Conservation (phyloP, 2,113 vertebrate genomes). For the Ondatra zibethicus region DNA sequence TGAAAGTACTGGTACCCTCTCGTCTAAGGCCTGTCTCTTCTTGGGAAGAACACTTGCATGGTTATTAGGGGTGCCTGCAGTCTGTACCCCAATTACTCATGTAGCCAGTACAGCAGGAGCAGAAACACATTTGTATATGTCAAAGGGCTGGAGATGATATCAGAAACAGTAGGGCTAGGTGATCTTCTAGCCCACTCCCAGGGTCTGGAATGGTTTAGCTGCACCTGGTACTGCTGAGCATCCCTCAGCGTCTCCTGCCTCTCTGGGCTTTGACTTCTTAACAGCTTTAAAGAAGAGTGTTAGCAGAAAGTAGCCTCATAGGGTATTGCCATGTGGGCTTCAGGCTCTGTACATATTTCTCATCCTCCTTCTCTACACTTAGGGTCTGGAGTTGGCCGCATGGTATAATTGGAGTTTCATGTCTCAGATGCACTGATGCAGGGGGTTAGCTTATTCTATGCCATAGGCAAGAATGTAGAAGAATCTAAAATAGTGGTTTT, state of each 20-base stretch:
- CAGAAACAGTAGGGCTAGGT: neutral
- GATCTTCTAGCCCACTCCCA: neutral
- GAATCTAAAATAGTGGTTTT: neutral
- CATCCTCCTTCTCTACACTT: neutral
- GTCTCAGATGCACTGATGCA: neutral
- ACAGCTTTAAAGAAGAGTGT: neutral
- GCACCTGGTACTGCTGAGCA: neutral
- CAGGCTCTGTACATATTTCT: neutral
- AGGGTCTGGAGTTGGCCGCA: neutral
- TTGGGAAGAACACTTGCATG: too few relatives aligned
- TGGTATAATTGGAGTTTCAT: fast-evolving
- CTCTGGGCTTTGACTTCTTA: neutral
- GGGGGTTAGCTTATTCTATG: neutral
- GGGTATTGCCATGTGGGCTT: neutral
- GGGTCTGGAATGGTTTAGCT: neutral
- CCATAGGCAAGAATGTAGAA: neutral
- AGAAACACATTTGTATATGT: neutral
- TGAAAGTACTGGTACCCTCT: fast-evolving
- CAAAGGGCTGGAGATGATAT: neutral
- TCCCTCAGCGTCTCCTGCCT: fast-evolving
- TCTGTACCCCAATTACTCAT: too few relatives aligned
- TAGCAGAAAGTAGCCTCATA: neutral
- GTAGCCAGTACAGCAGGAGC: neutral
- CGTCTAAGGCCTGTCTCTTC: neutral
- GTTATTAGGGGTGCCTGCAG: neutral